Percentiles rank a stretch among this genome's conserved stretches.
Conservation (phyloP, 2,888 invertebrate species). For the Tryphoninae sp. region DNA sequence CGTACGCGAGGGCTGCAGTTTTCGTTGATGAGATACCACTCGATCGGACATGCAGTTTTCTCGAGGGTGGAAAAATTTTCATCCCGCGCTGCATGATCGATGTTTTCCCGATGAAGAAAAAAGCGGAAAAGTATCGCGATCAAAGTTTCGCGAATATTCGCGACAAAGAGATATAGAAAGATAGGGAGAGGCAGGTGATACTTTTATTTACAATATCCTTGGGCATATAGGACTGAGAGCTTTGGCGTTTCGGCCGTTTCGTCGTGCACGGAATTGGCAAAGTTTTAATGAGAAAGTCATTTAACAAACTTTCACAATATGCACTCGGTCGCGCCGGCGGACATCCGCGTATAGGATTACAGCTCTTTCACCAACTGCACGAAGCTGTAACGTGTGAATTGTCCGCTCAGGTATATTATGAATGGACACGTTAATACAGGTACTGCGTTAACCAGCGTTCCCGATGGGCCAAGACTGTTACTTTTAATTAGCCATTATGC, state of each 20-base stretch:
- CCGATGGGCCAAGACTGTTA: not conserved
- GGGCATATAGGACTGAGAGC: conserved; percentile 45
- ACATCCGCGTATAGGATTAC: conserved; percentile 66
- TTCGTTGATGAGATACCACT: conserved; percentile 36
- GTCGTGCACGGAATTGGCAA: conserved; percentile 71
- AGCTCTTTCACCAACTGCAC: conserved; percentile 63
- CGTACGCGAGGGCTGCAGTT: conserved; percentile 51
- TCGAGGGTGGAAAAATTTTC: conserved; percentile 13
- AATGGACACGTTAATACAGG: conserved; percentile 26
- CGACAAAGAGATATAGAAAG: conserved; percentile 33
- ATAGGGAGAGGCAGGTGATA: not conserved
- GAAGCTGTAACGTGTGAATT: conserved; percentile 51
- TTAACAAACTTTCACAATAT: conserved; percentile 74
- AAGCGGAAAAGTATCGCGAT: conserved; percentile 14
- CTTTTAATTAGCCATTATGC: not conserved
- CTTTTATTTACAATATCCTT: conserved; percentile 50
- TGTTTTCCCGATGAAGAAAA: not conserved
- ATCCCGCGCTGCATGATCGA: not conserved
- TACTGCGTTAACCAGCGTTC: conserved; percentile 14
- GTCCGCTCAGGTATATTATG: conserved; percentile 36
- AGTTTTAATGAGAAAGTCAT: conserved; percentile 76
- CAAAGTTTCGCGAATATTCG: conserved; percentile 33
- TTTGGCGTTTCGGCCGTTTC: conserved; percentile 51
- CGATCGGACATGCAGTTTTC: conserved; percentile 66
- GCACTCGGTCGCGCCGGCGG: conserved; percentile 62